Base-by-base conservation (phyloP, 2,113 vertebrate genomes). In the Actenoides hombroni region DNA sequence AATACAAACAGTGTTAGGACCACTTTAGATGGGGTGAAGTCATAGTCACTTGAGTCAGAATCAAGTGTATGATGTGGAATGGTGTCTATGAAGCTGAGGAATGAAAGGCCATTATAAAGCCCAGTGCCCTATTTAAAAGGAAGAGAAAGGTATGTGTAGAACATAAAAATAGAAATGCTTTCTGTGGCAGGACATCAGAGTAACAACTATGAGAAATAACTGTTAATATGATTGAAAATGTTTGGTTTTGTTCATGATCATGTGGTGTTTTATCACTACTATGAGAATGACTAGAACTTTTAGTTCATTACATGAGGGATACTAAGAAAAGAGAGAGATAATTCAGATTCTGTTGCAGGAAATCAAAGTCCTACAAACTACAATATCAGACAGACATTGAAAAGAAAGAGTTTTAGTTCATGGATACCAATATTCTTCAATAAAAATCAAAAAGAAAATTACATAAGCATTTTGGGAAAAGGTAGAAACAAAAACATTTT, bases 21-120 rank as follows among this genome's bases (percentile, higher is more conserved):
- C 85, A 88, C 71, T 96, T 92, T 73, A 92, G 60, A 86, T 5
- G 85, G 37, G 56, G 16, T 90, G 92, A 97, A 92, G 79, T 94
- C 79, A 88, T 37, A 81, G 76, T 68, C 93, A 92, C 85, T 94
- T 86, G 44, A 92, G 60, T 83, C 64, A 88, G 60, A 95, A 88
- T 83, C 33, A 83, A 92, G 83, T 75, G 17, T 33, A 53, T 78
- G 71, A 44, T 61, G 49, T 91, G 68, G 48, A 91, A 40, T 73
- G n/a, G 44, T 90, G 44, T 80, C n/a, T 85, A 37, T 87, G 93
- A 88, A 88, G 64, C 63, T 83, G 88, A 56, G 74, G 68, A 83
- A 90, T 35, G 20, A 77, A 14, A 31, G 64, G 12, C 20, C 60
- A 14, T 83, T 67, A 42, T 31, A 76, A 90, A 81, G 39, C 10